Conservation (phyloP, 2,888 invertebrate genomes). For the Polietes domitor region DNA sequence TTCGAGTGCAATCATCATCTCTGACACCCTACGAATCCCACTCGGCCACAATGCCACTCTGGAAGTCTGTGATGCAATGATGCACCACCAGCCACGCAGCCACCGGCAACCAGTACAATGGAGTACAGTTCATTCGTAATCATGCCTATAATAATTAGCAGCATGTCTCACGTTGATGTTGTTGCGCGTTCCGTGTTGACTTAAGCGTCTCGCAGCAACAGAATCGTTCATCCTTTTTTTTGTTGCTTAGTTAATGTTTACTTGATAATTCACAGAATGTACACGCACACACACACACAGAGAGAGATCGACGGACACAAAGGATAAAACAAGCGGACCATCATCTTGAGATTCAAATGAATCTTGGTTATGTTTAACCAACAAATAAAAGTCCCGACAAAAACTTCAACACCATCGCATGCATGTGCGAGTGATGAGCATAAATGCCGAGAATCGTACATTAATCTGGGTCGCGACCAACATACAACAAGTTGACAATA, state of each 20-base stretch:
- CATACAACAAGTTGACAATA: too few species aligned
- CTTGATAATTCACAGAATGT: constrained; percentile 60
- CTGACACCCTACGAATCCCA: background rate
- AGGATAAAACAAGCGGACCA: background rate
- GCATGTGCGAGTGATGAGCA: too few species aligned
- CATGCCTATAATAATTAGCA: constrained; percentile 64
- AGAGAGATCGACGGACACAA: constrained; percentile 3
- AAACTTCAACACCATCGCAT: background rate
- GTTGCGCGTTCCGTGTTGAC: constrained; percentile 37
- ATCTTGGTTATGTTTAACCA: constrained; percentile 39
- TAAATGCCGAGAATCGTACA: too few species aligned
- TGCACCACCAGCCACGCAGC: background rate
- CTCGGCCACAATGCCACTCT: background rate
- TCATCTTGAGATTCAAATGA: constrained; percentile 40
- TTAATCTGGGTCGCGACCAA: too few species aligned
- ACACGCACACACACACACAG: constrained; percentile 10
- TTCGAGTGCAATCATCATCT: background rate
- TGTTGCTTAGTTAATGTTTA: constrained; percentile 39
- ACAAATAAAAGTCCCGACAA: constrained; percentile 18
- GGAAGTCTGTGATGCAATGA: background rate
- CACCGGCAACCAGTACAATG: background rate
- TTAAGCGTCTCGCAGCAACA: constrained; percentile 40
- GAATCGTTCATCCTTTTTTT: constrained; percentile 26
- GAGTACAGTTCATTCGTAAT: constrained; percentile 40
- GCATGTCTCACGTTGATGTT: constrained; percentile 40